phyloP scores from a whole-genome alignment of 2,113 vertebrate species.

The Poeciliopsis prolifica region DNA sequence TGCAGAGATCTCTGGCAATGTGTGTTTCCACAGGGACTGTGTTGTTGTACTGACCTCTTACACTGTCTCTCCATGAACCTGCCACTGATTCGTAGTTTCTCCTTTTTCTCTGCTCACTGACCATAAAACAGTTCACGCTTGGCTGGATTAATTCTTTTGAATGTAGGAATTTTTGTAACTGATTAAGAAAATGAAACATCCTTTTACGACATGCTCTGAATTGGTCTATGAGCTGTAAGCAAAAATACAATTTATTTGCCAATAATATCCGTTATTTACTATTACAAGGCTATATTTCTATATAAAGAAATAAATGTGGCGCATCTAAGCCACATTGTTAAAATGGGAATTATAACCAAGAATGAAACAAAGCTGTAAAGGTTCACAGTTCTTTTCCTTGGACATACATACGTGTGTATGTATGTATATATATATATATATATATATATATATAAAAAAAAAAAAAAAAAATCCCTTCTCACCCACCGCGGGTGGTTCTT shows the following conservation, averaged over 20 bases:
- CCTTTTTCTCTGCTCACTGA: slow-evolving; percentile 32
- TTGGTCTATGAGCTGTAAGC: slow-evolving; percentile 8
- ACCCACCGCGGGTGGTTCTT: too few species aligned
- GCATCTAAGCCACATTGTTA: too few species aligned
- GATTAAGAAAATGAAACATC: not conserved
- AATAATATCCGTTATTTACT: not conserved
- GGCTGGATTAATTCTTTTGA: slow-evolving; percentile 16
- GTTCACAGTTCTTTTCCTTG: too few species aligned
- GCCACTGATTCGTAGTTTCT: slow-evolving; percentile 23
- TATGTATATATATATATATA: too few species aligned
- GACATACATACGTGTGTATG: too few species aligned
- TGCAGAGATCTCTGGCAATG: slow-evolving; percentile 55
- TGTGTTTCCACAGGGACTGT: slow-evolving; percentile 60
- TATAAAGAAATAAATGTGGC: too few species aligned
- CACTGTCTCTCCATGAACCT: slow-evolving; percentile 39
- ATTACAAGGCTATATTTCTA: not conserved
- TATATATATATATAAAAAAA: too few species aligned
- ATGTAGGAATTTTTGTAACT: not conserved
- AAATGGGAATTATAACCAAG: too few species aligned
- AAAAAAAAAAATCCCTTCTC: too few species aligned
- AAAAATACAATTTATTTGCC: not conserved
- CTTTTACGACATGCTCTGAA: not conserved
- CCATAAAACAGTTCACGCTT: slow-evolving; percentile 33
- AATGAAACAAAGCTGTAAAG: too few species aligned
- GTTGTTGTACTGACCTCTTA: slow-evolving; percentile 52